These are phyloP conservation scores for Agelaius tricolor DNA, from an alignment of 2,113 vertebrate species.

Conservation along the genomic window DNA sequence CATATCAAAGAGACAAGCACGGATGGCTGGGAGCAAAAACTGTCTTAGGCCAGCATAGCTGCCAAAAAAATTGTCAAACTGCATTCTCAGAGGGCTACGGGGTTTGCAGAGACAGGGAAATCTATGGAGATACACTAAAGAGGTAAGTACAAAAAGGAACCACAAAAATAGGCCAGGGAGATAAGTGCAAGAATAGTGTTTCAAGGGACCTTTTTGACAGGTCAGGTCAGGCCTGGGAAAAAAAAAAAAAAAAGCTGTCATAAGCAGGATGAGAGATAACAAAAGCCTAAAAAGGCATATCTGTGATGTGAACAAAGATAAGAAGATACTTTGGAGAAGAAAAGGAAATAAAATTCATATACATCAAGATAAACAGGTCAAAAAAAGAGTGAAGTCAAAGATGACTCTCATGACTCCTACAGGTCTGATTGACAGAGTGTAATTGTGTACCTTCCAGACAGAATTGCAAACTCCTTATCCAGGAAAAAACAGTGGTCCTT, in stretches of 20 bases:
- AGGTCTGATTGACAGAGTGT: background rate
- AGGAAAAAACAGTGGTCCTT: constrained; percentile 7
- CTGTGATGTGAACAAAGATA: background rate
- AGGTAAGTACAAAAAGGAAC: constrained; percentile 21
- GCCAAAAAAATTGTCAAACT: constrained; percentile 31
- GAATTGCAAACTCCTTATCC: background rate
- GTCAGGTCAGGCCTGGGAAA: background rate
- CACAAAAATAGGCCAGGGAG: constrained; percentile 7
- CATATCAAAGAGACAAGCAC: background rate
- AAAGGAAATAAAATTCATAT: constrained; percentile 19
- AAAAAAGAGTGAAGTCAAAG: constrained; percentile 2
- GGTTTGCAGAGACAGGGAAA: constrained; percentile 15
- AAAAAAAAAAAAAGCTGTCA: constrained; percentile 22
- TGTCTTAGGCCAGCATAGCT: constrained; percentile 9
- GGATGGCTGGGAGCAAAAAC: background rate
- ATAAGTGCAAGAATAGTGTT: constrained; percentile 5
- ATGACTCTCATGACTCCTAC: background rate
- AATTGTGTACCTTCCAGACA: constrained; percentile 2
- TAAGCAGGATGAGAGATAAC: constrained; percentile 6
- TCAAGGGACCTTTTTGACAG: constrained; percentile 31
- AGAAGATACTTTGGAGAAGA: constrained; percentile 7
- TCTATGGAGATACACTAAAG: background rate
- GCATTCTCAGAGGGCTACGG: background rate
- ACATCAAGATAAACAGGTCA: background rate
- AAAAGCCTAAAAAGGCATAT: background rate